Base-by-base conservation (phyloP, 2,797 vertebrate species). In the Epinephelus awoara region DNA sequence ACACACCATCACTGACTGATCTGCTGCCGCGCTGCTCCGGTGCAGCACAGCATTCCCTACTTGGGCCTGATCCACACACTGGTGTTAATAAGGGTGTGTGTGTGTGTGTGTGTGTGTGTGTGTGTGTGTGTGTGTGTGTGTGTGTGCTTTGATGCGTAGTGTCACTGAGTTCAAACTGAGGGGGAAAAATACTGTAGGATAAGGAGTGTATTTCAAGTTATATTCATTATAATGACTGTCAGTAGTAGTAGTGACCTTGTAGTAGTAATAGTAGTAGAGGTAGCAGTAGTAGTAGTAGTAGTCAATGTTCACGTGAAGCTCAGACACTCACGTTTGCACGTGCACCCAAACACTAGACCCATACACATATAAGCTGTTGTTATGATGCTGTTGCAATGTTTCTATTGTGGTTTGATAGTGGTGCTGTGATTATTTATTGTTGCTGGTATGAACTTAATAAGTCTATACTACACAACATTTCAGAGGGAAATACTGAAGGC, bases 21-120 rank as follows among this genome's bases (percentile, higher is more conserved):
- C 52, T 72, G 76, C 75, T 72, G 77, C 72, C 46, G 34, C 51
- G 14, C 34, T 44, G 66, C 69, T 69, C 56, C 34, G 44, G 34
- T 38, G 64, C 50, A 72, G 62, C 51, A 54, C 61, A 72, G 47
- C 55, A 6, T 38, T 54, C 55, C 44, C 58, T 14, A 27, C 42
- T 34, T 54, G 47, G 67, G 38, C 44, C 51, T 46, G 62, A 62
- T 42, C 15, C 47, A 56, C 62, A 55, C 15, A 58, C 17, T 44
- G 17, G 17, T n/a, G n/a, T 46, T 42, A 25, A 25, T 56, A 40
- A 18, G 25, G 3, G 19, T 50, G 23, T 34, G 7, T n/a, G 29
- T 3, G 2, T 19, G 13, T 44, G 25, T 40, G 46, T 46, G 50
- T 46, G 56, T 29, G 10, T 42, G 38, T 17, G 8, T 34, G 52